These are phyloP conservation scores for Rhynchonycteris naso DNA, from an alignment of 2,797 vertebrate genomes.

Conservation along the genomic window DNA sequence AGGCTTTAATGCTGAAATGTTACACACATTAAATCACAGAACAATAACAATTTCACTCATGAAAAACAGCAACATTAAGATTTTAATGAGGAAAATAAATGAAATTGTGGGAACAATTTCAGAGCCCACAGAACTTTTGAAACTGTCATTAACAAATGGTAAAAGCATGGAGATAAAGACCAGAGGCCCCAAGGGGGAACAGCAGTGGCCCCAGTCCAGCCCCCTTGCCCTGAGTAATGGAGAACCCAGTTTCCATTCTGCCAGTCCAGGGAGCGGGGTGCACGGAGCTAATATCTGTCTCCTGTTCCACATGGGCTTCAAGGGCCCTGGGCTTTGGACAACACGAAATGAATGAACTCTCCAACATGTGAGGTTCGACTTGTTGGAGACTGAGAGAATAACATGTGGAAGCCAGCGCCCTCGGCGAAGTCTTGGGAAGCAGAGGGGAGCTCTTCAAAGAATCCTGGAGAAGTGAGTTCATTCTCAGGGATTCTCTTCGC, in stretches of 20 bases:
- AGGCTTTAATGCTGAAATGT: not conserved
- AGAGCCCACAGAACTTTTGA: slow-evolving; percentile 62
- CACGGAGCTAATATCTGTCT: not conserved
- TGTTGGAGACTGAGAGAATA: not conserved
- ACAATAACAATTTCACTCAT: not conserved
- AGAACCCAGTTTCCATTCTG: slow-evolving; percentile 29
- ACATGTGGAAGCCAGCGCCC: not conserved
- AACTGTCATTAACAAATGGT: slow-evolving; percentile 73
- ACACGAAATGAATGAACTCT: not conserved
- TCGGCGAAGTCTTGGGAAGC: not conserved
- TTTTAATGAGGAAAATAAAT: not conserved
- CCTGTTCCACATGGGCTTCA: not conserved
- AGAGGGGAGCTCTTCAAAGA: not conserved
- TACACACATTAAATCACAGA: slow-evolving; percentile 23
- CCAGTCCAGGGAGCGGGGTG: not conserved
- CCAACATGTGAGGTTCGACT: not conserved
- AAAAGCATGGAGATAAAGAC: slow-evolving; percentile 73
- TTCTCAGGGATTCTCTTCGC: not conserved
- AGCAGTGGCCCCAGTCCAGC: not conserved
- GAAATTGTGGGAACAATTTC: slow-evolving; percentile 63
- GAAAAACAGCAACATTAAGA: slow-evolving; percentile 46
- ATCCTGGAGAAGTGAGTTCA: not conserved
- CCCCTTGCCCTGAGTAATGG: not conserved
- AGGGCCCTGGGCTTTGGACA: not conserved
- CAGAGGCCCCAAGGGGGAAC: not conserved